These are phyloP conservation scores for Odocoileus virginianus DNA, from an alignment of 2,113 vertebrate genomes.

Conservation along the genomic window DNA sequence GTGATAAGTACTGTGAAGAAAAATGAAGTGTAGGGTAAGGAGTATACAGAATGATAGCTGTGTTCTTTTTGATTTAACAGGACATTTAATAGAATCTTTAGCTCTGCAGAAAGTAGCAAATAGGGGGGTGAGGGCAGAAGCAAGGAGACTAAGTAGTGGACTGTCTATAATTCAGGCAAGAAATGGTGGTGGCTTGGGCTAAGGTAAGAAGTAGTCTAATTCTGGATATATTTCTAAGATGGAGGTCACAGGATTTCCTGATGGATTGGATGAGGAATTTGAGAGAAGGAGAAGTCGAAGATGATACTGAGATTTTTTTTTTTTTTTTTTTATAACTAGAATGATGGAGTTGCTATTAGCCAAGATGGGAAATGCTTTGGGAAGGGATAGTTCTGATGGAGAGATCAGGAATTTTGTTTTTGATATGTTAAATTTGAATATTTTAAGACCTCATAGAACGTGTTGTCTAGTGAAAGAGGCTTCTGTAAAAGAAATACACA, in stretches of 20 bases:
- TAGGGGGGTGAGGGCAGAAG: not conserved
- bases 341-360: not conserved
- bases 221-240: not conserved
- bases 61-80: not conserved
- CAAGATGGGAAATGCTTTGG: not conserved
- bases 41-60: not conserved
- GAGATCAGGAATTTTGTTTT: not conserved
- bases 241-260: not conserved
- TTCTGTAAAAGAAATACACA: not conserved
- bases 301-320: not conserved
- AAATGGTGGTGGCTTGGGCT: not conserved
- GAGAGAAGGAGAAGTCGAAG: not conserved
- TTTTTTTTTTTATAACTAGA: not conserved
- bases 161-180: not conserved
- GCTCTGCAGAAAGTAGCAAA: not conserved
- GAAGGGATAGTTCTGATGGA: not conserved
- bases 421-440: not conserved
- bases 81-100: not conserved
- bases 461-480: not conserved
- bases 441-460: not conserved
- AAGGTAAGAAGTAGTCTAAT: not conserved
- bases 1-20: not conserved
- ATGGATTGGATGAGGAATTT: not conserved
- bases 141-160: not conserved
- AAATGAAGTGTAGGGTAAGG: not conserved